Evolutionary conservation across 2,113 vertebrate species (phyloP).

Genomic region (human (Homo sapiens)): GRCh38 chr5:93031501-93032000

Average conservation of each 20-base stretch:
- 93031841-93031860: background rate
- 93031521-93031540: background rate
- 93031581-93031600: background rate
- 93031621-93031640: background rate
- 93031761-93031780: background rate
- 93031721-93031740: background rate
- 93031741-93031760: background rate
- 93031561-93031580: background rate
- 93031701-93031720: background rate
- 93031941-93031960: background rate
- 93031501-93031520: background rate
- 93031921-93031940: slow-evolving; percentile 29
- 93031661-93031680: background rate
- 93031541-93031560: background rate
- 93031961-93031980: slow-evolving; percentile 4
- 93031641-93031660: background rate
- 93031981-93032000: slow-evolving; percentile 1
- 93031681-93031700: background rate
- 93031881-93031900: background rate
- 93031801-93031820: background rate
- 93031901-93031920: background rate
- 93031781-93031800: slow-evolving; percentile 7
- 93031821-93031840: background rate
- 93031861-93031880: background rate
- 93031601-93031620: background rate